These are phyloP conservation scores for Vulpes lagopus DNA, from an alignment of 2,113 vertebrate genomes.

Conservation along the genomic window DNA sequence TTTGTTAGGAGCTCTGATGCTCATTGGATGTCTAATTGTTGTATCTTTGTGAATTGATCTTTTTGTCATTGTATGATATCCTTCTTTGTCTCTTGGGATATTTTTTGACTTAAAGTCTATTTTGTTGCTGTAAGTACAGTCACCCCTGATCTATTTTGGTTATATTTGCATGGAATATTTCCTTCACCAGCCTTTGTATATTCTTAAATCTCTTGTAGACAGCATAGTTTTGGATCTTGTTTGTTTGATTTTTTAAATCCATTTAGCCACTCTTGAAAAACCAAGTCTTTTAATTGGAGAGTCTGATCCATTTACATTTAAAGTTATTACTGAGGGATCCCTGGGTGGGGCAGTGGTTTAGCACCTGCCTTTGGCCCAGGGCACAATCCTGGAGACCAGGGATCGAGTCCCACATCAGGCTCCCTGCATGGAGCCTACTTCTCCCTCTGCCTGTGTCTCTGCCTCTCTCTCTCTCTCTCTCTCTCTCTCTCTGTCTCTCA, in stretches of 20 bases:
- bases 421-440: too few species aligned
- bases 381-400: too few species aligned
- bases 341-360: too few species aligned
- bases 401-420: too few species aligned
- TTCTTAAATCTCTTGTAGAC: background rate
- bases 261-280: background rate
- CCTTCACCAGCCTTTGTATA: background rate
- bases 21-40: background rate
- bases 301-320: background rate
- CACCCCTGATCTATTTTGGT: background rate
- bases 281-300: background rate
- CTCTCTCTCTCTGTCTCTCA: too few species aligned
- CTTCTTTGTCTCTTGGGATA: background rate
- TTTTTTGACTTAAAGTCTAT: background rate
- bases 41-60: background rate
- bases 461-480: too few species aligned
- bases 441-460: too few species aligned
- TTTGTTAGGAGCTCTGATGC: background rate
- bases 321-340: background rate
- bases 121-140: background rate
- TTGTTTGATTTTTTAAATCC: background rate
- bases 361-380: too few species aligned
- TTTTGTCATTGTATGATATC: background rate
- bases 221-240: background rate
- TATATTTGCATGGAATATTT: background rate